These are phyloP conservation scores for Caiman crocodilus DNA, from an alignment of 2,797 vertebrate genomes.

Conservation along the genomic window DNA sequence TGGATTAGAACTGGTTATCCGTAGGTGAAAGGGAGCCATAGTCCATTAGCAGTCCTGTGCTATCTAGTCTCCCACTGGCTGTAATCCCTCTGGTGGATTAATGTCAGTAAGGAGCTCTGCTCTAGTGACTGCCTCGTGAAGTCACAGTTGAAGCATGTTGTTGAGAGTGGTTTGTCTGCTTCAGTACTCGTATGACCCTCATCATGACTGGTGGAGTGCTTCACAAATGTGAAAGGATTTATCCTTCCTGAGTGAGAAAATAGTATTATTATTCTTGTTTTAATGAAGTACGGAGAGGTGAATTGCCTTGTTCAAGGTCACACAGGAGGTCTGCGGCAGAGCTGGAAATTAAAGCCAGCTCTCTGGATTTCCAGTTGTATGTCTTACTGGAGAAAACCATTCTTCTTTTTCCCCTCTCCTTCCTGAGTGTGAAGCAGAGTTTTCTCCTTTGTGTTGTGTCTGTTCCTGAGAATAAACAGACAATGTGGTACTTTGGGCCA, in stretches of 20 bases:
- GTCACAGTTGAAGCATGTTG: neutral
- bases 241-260: conserved; percentile 10
- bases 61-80: conserved; percentile 49
- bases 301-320: neutral
- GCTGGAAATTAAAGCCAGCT: conserved; percentile 15
- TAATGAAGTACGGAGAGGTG: conserved; percentile 17
- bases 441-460: conserved; percentile 1
- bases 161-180: conserved; percentile 16
- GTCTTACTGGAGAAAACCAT: neutral
- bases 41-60: conserved; percentile 54
- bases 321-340: conserved; percentile 24
- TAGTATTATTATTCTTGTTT: neutral
- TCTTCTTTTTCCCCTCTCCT: neutral
- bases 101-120: conserved; percentile 17
- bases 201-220: neutral
- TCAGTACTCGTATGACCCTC: neutral
- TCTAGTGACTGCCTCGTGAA: neutral
- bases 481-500: conserved; percentile 6
- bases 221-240: neutral
- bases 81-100: conserved; percentile 21
- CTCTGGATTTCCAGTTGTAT: neutral
- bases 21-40: conserved; percentile 25
- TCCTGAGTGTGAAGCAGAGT: neutral
- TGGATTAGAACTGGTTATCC: conserved; percentile 42
- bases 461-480: conserved; percentile 10